These are phyloP conservation scores for Orestias chungarensis DNA, from an alignment of 2,797 vertebrate genomes.

Conservation along the genomic window DNA sequence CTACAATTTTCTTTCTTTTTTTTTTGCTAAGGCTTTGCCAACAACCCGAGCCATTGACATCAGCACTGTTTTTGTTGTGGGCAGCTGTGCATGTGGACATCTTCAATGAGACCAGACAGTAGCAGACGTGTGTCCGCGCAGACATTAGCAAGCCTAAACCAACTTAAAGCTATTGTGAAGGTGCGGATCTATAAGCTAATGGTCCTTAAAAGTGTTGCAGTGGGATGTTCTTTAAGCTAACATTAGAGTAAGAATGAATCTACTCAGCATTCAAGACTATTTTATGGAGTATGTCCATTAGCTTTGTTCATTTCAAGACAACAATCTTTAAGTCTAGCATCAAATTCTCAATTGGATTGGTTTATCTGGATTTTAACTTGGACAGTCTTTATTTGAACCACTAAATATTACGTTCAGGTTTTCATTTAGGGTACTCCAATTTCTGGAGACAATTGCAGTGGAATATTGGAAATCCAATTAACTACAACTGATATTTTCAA, in stretches of 20 bases:
- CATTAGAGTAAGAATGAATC: neutral
- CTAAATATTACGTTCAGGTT: neutral
- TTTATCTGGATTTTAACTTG: neutral
- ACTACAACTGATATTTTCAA: neutral
- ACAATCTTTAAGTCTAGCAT: neutral
- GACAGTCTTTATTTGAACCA: neutral
- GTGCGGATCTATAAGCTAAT: conserved; percentile 19
- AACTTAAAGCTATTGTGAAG: conserved; percentile 32
- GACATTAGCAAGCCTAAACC: conserved; percentile 49
- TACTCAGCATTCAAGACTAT: neutral
- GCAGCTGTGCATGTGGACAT: conserved; percentile 73
- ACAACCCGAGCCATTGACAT: conserved; percentile 80
- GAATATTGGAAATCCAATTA: too few relatives aligned
- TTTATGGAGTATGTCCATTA: neutral
- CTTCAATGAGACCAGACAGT: conserved; percentile 78
- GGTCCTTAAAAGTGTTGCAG: neutral
- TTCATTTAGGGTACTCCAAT: too few relatives aligned
- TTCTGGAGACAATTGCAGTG: too few relatives aligned
- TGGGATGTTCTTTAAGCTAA: conserved; percentile 11
- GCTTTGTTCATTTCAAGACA: neutral
- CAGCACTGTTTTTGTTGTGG: conserved; percentile 83
- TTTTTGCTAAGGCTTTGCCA: conserved; percentile 71
- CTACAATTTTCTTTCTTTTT: conserved; percentile 58
- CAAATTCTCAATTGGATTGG: neutral
- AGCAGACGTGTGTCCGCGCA: conserved; percentile 50